phyloP scores from a whole-genome alignment of 1,140 invertebrate genomes.

The Kradibia gibbosae region DNA sequence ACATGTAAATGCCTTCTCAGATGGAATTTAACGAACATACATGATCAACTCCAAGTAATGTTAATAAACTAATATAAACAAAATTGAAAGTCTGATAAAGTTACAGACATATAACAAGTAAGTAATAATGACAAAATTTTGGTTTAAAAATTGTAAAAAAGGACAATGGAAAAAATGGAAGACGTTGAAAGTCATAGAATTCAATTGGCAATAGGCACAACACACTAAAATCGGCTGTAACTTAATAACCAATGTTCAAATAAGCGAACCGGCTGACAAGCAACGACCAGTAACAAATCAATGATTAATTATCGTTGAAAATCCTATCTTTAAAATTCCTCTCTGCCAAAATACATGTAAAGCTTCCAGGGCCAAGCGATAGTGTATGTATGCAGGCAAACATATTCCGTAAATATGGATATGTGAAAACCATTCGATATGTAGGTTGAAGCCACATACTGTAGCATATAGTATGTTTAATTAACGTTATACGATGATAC shows the following conservation, averaged over 20 bases:
- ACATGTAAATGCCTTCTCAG: no score
- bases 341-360: conserved; percentile 23
- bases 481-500: conserved; percentile 39
- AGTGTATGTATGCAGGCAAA: conserved; percentile 54
- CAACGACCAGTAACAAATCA: not conserved
- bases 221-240: not conserved
- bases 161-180: not conserved
- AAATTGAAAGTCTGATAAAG: no score
- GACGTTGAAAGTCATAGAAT: not conserved
- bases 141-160: not conserved
- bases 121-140: not conserved
- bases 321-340: conserved; percentile 44
- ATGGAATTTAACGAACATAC: no score
- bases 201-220: not conserved
- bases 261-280: not conserved
- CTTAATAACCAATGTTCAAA: conserved; percentile 47
- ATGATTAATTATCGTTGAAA: conserved; percentile 47
- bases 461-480: conserved; percentile 36
- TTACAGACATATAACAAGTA: no score
- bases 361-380: conserved; percentile 50
- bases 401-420: conserved; percentile 58
- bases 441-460: conserved; percentile 40
- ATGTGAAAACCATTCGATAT: conserved; percentile 46
- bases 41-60: no score
- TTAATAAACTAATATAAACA: no score